A percentile compares a stretch with the other conserved stretches of the same genome.
Evolutionary conservation across 1,140 invertebrate species (phyloP).

Genomic region (Zaprionus nigranus): DNA sequence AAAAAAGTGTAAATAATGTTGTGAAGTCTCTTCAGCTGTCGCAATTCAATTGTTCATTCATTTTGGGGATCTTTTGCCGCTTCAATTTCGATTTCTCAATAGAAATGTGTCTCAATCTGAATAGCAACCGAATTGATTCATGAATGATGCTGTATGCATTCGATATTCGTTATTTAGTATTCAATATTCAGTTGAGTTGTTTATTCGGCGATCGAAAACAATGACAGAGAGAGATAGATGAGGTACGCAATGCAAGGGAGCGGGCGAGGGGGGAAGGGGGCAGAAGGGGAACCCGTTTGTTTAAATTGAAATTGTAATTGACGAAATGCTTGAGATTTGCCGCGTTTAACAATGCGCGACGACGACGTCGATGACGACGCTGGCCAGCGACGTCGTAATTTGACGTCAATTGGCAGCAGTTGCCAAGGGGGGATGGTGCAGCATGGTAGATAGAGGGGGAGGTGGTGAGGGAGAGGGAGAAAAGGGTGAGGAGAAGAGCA

Average conservation of each 20-base stretch:
- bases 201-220: conserved; percentile 58
- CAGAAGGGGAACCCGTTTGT: background rate
- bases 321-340: conserved; percentile 79
- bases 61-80: background rate
- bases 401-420: conserved; percentile 66
- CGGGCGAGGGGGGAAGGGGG: background rate
- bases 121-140: conserved; percentile 65
- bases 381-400: conserved; percentile 52
- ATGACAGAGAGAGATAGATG: conserved; percentile 37
- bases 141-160: conserved; percentile 3
- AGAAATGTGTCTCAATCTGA: conserved; percentile 70
- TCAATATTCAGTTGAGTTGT: conserved; percentile 44
- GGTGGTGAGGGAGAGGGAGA: background rate
- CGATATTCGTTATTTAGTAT: conserved; percentile 39
- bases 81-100: conserved; percentile 36
- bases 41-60: conserved; percentile 35
- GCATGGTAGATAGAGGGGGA: background rate
- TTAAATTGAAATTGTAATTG: conserved; percentile 83
- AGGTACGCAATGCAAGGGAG: background rate
- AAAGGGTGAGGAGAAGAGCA: background rate
- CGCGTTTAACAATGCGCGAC: conserved; percentile 28
- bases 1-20: background rate
- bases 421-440: background rate
- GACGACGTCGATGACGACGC: background rate
- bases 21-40: background rate